phyloP scores from a whole-genome alignment of 2,888 invertebrate species.

The Sminthurides aquaticus region DNA sequence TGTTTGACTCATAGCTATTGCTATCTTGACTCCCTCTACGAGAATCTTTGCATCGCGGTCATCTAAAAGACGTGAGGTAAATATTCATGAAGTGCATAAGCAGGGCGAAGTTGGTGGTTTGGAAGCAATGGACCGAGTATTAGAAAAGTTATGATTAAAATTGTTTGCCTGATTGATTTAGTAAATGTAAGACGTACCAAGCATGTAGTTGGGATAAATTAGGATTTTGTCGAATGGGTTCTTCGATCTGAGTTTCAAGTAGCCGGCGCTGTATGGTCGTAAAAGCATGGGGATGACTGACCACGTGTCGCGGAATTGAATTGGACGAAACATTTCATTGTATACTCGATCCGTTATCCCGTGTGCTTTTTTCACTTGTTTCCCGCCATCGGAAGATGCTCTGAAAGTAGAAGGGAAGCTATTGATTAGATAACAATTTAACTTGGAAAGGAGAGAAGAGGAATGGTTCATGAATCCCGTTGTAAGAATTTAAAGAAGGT shows the following conservation, averaged over 20 bases:
- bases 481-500: neutral
- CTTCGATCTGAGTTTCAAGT: slow-evolving; percentile 62
- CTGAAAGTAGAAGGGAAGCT: slow-evolving; percentile 24
- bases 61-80: slow-evolving; percentile 17
- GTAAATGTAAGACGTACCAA: slow-evolving; percentile 26
- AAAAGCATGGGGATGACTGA: slow-evolving; percentile 78
- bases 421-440: neutral
- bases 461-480: too few species aligned
- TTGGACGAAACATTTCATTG: slow-evolving; percentile 69
- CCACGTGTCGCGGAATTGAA: slow-evolving; percentile 64
- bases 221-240: slow-evolving; percentile 81
- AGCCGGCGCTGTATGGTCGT: slow-evolving; percentile 68
- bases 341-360: slow-evolving; percentile 74
- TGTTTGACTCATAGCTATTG: slow-evolving; percentile 67
- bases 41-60: slow-evolving; percentile 37
- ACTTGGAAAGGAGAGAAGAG: too few species aligned
- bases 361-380: slow-evolving; percentile 46
- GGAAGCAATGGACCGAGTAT: too few species aligned
- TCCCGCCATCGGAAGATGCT: slow-evolving; percentile 47
- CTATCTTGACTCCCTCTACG: slow-evolving; percentile 54
- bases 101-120: neutral
- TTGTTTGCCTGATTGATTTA: neutral
- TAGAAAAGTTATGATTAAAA: too few species aligned
- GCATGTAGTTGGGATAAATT: slow-evolving; percentile 78
- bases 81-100: neutral